Percentiles rank a stretch among this genome's conserved stretches.
phyloP scores from a whole-genome alignment of 2,888 invertebrate genomes.

The Cryptocephalus primarius region DNA sequence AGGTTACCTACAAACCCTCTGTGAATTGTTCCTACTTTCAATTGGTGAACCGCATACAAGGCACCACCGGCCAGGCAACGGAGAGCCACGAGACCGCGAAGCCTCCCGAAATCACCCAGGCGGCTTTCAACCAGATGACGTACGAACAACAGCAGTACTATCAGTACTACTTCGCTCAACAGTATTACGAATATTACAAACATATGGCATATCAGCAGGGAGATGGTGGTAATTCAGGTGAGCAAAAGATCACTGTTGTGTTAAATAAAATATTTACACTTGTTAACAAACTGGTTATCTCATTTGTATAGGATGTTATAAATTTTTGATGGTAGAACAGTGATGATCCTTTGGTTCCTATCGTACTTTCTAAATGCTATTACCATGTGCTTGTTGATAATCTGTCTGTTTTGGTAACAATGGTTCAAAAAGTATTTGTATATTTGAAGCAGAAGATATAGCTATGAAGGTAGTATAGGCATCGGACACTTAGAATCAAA shows the following conservation, averaged over 20 bases:
- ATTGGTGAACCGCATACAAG: conserved; percentile 77
- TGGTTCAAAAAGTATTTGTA: too few relatives aligned
- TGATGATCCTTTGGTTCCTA: neutral
- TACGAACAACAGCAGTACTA: conserved; percentile 34
- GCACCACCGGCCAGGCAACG: conserved; percentile 29
- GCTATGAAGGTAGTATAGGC: too few relatives aligned
- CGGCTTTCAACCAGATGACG: conserved; percentile 19
- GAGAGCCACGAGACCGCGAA: conserved; percentile 5
- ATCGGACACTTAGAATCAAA: too few relatives aligned
- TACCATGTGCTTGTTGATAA: too few relatives aligned
- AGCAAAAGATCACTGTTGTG: conserved; percentile 1
- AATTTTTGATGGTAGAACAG: too few relatives aligned
- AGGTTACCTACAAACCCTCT: conserved; percentile 66
- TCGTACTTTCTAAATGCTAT: too few relatives aligned
- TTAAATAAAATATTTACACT: too few relatives aligned
- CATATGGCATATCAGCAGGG: conserved; percentile 26
- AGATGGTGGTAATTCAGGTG: conserved; percentile 19
- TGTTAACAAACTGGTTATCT: too few relatives aligned
- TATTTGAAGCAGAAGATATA: too few relatives aligned
- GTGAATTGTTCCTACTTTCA: conserved; percentile 82
- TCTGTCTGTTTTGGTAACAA: too few relatives aligned
- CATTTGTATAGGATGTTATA: too few relatives aligned
- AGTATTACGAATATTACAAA: conserved; percentile 36
- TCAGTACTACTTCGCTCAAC: conserved; percentile 33
- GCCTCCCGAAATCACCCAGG: conserved; percentile 30